Percentiles rank a stretch among this genome's conserved stretches.
phyloP scores from a whole-genome alignment of 2,797 vertebrate genomes.

The Gymnothorax javanicus region DNA sequence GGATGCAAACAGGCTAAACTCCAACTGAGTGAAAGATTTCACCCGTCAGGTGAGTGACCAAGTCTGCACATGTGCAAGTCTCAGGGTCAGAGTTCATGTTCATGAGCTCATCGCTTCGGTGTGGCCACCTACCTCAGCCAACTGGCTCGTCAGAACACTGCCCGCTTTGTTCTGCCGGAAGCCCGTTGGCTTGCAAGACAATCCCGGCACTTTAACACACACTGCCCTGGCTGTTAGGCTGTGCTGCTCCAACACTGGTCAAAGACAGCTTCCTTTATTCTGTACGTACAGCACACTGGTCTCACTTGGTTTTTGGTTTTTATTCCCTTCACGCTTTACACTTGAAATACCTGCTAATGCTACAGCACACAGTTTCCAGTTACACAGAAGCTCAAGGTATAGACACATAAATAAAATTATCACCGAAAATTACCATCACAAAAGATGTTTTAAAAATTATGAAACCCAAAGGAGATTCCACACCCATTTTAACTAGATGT shows the following conservation, averaged over 20 bases:
- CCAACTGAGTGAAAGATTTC: background rate
- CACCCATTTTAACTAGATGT: background rate
- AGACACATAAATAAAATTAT: too few relatives aligned
- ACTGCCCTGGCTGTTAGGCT: background rate
- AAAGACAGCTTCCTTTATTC: background rate
- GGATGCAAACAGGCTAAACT: background rate
- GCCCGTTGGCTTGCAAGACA: slow-evolving; percentile 3
- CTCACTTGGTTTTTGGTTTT: background rate
- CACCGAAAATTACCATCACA: too few relatives aligned
- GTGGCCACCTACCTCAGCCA: slow-evolving; percentile 10
- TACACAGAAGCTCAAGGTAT: background rate
- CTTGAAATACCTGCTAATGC: background rate
- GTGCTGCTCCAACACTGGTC: background rate
- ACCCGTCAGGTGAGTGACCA: background rate
- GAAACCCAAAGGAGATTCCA: background rate
- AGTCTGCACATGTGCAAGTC: background rate
- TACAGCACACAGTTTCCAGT: background rate
- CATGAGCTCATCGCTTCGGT: slow-evolving; percentile 9
- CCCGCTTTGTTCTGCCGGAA: slow-evolving; percentile 10
- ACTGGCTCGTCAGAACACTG: slow-evolving; percentile 19
- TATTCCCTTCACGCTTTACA: background rate
- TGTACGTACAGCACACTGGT: background rate
- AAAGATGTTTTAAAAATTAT: background rate
- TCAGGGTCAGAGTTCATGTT: slow-evolving; percentile 2
- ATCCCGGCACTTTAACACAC: background rate